phyloP scores from a whole-genome alignment of 2,888 invertebrate species.

The Abrostola tripartita region DNA sequence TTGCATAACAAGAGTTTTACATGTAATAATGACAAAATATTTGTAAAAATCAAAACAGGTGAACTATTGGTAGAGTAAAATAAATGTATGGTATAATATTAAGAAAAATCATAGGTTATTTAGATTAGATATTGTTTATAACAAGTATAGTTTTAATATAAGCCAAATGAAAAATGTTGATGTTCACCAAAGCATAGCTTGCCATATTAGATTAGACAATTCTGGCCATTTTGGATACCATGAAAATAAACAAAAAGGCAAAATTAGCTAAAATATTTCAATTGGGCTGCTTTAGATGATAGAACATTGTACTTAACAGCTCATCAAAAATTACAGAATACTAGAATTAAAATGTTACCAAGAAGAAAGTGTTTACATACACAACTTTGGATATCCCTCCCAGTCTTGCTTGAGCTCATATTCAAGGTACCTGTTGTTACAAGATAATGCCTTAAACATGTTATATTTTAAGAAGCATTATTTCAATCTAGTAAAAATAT shows the following conservation, averaged over 20 bases:
- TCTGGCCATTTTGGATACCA: constrained; percentile 66
- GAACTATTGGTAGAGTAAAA: constrained; percentile 73
- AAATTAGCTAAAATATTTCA: constrained; percentile 33
- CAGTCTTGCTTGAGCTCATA: constrained; percentile 2
- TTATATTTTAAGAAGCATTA: not conserved
- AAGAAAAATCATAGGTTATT: constrained; percentile 32
- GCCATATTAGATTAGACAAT: constrained; percentile 84
- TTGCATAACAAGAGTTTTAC: constrained; percentile 63
- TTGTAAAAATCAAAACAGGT: constrained; percentile 81
- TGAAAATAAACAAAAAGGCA: constrained; percentile 35
- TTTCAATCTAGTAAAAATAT: not conserved
- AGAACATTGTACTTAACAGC: constrained; percentile 31
- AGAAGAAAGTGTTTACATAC: not conserved
- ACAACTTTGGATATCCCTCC: not conserved
- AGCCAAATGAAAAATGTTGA: constrained; percentile 72
- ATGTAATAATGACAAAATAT: constrained; percentile 77
- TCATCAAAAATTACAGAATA: constrained; percentile 8
- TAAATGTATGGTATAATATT: constrained; percentile 33
- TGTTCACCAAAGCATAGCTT: constrained; percentile 86
- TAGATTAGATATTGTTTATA: constrained; percentile 49
- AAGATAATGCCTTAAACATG: constrained; percentile 6
- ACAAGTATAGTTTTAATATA: constrained; percentile 61
- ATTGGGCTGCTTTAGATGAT: constrained; percentile 38
- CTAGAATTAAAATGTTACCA: constrained; percentile 46
- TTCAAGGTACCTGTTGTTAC: constrained; percentile 23